Percentiles rank a stretch among this genome's conserved stretches.
These are phyloP conservation scores for Sturnira hondurensis DNA, from an alignment of 2,113 vertebrate species.

Conservation along the genomic window DNA sequence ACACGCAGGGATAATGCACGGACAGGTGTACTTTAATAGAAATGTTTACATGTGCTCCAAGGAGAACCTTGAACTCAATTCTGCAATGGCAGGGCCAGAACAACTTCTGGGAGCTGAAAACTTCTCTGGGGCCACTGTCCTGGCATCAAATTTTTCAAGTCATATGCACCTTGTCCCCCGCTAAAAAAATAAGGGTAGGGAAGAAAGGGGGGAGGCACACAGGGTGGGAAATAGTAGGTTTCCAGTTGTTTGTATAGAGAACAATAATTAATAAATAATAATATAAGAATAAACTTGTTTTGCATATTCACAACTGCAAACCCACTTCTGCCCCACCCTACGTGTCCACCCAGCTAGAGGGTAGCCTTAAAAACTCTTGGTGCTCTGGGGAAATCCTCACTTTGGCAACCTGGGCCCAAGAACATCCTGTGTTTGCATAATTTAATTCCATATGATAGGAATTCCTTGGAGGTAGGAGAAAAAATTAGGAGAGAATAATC, in stretches of 20 bases:
- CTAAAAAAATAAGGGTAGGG: neutral
- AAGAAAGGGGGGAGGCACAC: neutral
- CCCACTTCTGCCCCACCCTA: neutral
- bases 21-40: neutral
- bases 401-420: neutral
- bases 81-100: neutral
- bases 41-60: neutral
- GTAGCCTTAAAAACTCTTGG: neutral
- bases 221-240: neutral
- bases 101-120: neutral
- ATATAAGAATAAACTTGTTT: neutral
- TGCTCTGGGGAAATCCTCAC: neutral
- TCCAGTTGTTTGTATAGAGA: neutral
- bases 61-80: neutral
- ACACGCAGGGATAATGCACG: neutral
- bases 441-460: constrained; percentile 6
- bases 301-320: neutral
- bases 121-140: neutral
- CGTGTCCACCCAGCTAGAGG: neutral
- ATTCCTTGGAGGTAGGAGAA: neutral
- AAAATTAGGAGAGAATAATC: neutral
- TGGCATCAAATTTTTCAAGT: neutral
- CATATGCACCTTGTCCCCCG: neutral
- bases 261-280: neutral
- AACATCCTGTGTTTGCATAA: neutral